Conservation (phyloP, 2,888 invertebrate genomes). For the Protonemura montana region DNA sequence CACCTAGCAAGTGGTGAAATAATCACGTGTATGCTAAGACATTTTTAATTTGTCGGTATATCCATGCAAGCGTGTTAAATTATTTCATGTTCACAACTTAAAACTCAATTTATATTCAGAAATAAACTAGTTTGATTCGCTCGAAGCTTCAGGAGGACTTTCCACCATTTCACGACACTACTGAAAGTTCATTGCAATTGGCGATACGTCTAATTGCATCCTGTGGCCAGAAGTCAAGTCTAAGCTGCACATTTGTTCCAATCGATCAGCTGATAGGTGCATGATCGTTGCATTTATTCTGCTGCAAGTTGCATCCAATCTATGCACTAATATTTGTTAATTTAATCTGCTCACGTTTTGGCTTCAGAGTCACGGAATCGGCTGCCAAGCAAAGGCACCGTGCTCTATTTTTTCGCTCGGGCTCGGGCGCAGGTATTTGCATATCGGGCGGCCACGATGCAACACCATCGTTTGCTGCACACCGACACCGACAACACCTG, state of each 20-base stretch:
- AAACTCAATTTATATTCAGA: constrained; percentile 2
- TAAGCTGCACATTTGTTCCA: background rate
- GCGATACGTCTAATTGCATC: background rate
- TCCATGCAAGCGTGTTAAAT: background rate
- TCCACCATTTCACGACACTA: background rate
- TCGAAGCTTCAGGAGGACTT: background rate
- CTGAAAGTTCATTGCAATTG: background rate
- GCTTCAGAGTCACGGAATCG: background rate
- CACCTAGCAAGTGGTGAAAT: background rate
- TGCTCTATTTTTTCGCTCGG: background rate
- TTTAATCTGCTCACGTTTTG: background rate
- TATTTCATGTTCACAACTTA: constrained; percentile 3
- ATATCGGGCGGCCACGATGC: background rate
- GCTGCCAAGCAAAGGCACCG: too few species aligned
- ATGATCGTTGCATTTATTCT: background rate
- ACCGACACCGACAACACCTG: background rate
- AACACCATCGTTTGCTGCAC: background rate
- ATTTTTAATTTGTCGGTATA: background rate
- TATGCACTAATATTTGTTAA: background rate
- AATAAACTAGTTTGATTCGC: background rate
- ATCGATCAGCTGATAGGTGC: background rate
- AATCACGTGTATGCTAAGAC: background rate
- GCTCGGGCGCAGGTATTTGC: background rate
- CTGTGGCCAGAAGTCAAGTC: background rate
- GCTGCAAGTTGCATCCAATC: too few species aligned